Evolutionary conservation across 2,797 vertebrate species (phyloP), one percentile per base, ranked within the genome.

Genomic region (Hippoglossus hippoglossus): DNA sequence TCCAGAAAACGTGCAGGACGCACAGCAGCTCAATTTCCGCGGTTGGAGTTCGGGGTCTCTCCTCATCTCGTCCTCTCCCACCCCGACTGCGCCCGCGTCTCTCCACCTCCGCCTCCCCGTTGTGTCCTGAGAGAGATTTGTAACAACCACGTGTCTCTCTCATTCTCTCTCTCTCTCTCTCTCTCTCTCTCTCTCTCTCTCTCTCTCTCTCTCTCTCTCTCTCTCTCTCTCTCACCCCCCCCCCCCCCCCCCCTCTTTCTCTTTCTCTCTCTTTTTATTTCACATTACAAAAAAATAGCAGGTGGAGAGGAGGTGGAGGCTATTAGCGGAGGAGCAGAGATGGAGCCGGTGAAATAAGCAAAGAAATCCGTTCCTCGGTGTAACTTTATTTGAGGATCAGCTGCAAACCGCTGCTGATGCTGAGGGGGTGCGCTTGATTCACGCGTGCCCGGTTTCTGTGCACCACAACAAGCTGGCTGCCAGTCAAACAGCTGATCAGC

Each of bases 81-180:
- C 87, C 86, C 85, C 79, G 88, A 92, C 88, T 90, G 89, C 81
- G 85, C 79, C 88, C 71, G 87, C 87, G 79, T 91, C 88, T 88
- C 89, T 89, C 91, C 89, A 69, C 88, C 90, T 87, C 90, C 85
- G 82, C 84, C 89, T 91, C 82, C 89, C 88, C 49, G 77, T 85
- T 80, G 83, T 28, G 89, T 89, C 90, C 88, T 81, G 88, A 89
- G 80, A 86, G 83, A 87, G 90, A 79, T 73, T 89, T 91, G 81
- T 89, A 90, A 87, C 85, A 66, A 92, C 93, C 93, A 95, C 94
- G 93, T 94, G 94, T 87, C 78, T 49, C 11, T 57, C 63, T 57
- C 77, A 67, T 63, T 76, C 68, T 68, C 72, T 79, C 6, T 77
- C 75, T 76, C 81, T 69, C 47, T 11, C 7, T 21, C 47, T 46